These are phyloP conservation scores for Misgurnus anguillicaudatus DNA, from an alignment of 2,113 vertebrate species.

Conservation along the genomic window DNA sequence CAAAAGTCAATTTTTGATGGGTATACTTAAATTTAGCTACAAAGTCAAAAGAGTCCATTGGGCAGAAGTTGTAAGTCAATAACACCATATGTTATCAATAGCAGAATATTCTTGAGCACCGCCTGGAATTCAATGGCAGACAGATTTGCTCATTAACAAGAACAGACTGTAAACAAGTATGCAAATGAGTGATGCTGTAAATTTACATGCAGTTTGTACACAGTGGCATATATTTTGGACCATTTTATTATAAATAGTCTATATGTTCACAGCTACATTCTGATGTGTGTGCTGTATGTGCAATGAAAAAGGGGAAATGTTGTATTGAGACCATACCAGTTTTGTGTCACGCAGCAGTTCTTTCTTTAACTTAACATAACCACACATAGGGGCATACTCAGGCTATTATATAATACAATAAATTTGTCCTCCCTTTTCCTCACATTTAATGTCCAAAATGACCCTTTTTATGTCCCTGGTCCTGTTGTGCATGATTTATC, in stretches of 20 bases:
- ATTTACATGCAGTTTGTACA: constrained; percentile 84
- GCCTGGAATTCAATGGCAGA: constrained; percentile 78
- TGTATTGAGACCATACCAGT: not conserved
- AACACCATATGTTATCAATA: constrained; percentile 75
- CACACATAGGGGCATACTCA: not conserved
- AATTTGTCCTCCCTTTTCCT: not conserved
- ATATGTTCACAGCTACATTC: constrained; percentile 76
- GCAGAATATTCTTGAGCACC: constrained; percentile 77
- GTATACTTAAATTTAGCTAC: constrained; percentile 62
- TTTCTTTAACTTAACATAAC: constrained; percentile 1
- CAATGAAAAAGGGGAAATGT: not conserved
- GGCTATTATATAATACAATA: not conserved
- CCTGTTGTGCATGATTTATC: no score
- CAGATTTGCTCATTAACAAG: constrained; percentile 80
- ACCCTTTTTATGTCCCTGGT: not conserved
- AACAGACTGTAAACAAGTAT: constrained; percentile 75
- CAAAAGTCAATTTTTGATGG: constrained; percentile 4
- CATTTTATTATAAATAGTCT: constrained; percentile 62
- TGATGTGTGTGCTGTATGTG: constrained; percentile 35
- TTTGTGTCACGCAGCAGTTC: constrained; percentile 16
- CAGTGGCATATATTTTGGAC: constrained; percentile 65
- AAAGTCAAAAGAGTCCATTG: constrained; percentile 68
- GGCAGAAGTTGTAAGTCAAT: constrained; percentile 26
- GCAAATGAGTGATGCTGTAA: constrained; percentile 70
- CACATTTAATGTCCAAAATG: not conserved